These are phyloP conservation scores for Drosophila ambigua DNA, from an alignment of 1,140 invertebrate genomes.

Conservation along the genomic window DNA sequence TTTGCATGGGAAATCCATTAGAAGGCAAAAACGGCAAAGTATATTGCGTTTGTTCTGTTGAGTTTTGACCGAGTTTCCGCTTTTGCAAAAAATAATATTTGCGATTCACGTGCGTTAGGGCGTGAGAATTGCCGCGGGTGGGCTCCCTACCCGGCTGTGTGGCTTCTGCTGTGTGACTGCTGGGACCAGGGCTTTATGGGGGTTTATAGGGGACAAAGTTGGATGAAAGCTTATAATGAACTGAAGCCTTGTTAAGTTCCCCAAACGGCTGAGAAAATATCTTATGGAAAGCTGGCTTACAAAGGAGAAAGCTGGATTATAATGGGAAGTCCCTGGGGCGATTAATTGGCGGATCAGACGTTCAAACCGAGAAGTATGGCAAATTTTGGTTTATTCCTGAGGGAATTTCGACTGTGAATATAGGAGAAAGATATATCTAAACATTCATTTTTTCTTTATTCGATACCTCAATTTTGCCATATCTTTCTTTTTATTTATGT, in stretches of 20 bases:
- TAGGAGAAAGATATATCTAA: too few species aligned
- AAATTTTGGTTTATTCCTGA: too few species aligned
- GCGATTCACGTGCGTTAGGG: constrained; percentile 21
- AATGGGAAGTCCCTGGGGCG: too few species aligned
- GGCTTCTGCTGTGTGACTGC: neutral
- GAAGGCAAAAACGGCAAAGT: constrained; percentile 26
- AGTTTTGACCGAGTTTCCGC: constrained; percentile 34
- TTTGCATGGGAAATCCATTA: constrained; percentile 69
- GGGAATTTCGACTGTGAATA: too few species aligned
- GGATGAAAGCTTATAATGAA: constrained; percentile 20
- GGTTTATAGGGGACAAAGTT: constrained; percentile 1
- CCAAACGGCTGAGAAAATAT: neutral
- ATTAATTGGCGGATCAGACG: too few species aligned
- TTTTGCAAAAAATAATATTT: constrained; percentile 24
- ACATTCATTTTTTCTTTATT: too few species aligned
- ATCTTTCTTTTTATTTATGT: too few species aligned
- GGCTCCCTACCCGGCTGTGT: too few species aligned
- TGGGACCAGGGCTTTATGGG: constrained; percentile 20
- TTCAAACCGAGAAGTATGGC: too few species aligned
- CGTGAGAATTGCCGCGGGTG: constrained; percentile 9
- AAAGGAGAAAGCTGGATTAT: too few species aligned
- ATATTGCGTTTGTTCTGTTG: constrained; percentile 38
- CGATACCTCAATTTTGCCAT: too few species aligned
- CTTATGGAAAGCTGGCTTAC: neutral
- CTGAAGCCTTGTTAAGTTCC: constrained; percentile 13